Evolutionary conservation across 2,797 vertebrate genomes (phyloP), one percentile per base, ranked within the genome.

Genomic region (Tadarida brasiliensis): DNA sequence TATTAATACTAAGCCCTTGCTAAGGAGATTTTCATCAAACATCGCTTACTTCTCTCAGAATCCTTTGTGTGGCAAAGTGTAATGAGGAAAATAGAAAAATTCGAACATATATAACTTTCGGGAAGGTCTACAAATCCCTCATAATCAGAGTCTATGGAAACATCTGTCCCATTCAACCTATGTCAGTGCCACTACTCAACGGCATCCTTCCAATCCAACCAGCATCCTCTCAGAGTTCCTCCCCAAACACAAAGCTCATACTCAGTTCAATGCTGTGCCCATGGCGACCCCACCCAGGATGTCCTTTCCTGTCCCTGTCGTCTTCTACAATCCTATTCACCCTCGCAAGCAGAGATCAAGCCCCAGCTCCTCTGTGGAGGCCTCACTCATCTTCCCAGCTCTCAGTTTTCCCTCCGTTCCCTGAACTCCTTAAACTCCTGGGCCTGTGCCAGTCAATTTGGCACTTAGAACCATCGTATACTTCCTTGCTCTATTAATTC

Each of bases 31-130:
- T 87, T 89, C 61, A 82, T 59, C 74, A 80, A 82, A 81, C 4
- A 59, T 0, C 76, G 44, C 17, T 86, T 57, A 70, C 44, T 47
- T 68, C 22, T 94, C 83, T 90, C 33, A 76, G 81, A 74, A 96
- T 76, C 14, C 30, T 63, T 2, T 33, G 51, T 65, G 20, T 87
- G 10, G 39, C 59, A 39, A 89, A 93, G 63, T 12, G 17, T 1
- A 77, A 26, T 5, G 68, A 83, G 5, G 51, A 56, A 89, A 96
- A 81, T 24, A 67, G 2, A 89, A 94, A 95, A 74, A 83, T 33
- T 16, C 51, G 16, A 47, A 78, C 11, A 22, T 15, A 44, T 1
- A 9, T 39, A 82, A 70, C 16, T 88, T 80, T 87, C 4, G 59
- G 90, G 3, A 67, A 68, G 74, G 28, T 92, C 68, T 24, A 88